phyloP scores from a whole-genome alignment of 2,888 invertebrate species.

The Agelastica alni region DNA sequence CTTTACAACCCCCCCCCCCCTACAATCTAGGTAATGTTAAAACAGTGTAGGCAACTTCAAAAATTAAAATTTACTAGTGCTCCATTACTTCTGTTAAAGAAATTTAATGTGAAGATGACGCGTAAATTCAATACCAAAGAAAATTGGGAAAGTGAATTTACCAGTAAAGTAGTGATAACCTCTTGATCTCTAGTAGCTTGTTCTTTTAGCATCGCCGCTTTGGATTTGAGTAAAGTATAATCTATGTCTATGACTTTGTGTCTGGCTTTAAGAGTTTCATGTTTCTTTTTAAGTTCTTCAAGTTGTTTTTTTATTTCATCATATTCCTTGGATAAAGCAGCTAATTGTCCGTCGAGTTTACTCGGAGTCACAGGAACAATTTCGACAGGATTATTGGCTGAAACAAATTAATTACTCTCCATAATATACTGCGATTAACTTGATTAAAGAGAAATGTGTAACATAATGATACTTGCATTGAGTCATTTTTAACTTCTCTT shows the following conservation, averaged over 20 bases:
- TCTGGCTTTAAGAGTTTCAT: conserved; percentile 70
- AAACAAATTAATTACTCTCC: background rate
- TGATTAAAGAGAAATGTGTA: too few species aligned
- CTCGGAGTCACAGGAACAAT: background rate
- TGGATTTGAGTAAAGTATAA: conserved; percentile 61
- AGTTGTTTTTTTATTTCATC: conserved; percentile 60
- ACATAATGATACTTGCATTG: conserved; percentile 39
- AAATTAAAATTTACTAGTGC: too few species aligned
- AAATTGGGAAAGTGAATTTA: conserved; percentile 45
- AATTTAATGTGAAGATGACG: too few species aligned
- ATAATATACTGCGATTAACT: too few species aligned
- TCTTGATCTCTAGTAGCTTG: conserved; percentile 68
- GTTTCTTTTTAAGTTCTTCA: conserved; percentile 65
- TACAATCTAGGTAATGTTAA: too few species aligned
- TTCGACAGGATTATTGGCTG: conserved; percentile 1
- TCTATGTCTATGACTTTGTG: conserved; percentile 72
- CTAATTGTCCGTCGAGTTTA: conserved; percentile 30
- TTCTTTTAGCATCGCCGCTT: conserved; percentile 64
- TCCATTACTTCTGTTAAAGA: too few species aligned
- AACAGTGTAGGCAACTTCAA: too few species aligned
- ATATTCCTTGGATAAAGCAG: conserved; percentile 63
- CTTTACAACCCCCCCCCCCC: too few species aligned
- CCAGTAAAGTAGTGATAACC: conserved; percentile 66
- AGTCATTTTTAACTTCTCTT: conserved; percentile 61
- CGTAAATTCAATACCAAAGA: too few species aligned